Evolutionary conservation across 2,888 invertebrate species (phyloP), one percentile per base, ranked within the genome.

Genomic region (Iselma pallidipennis): DNA sequence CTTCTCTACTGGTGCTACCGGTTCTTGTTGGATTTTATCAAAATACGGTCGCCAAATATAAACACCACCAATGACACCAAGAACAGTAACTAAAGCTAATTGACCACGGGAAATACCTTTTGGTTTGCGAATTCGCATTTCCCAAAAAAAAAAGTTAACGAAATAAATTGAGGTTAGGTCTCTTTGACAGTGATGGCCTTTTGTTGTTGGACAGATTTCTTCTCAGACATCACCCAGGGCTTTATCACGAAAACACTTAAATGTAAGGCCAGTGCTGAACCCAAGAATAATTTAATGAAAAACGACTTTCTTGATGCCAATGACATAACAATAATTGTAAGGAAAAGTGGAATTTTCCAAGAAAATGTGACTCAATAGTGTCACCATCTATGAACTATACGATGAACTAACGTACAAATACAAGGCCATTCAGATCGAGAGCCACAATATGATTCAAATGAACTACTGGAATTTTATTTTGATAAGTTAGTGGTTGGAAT

Each of bases 21-120:
- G 16, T 37, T 54, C n/a, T 19, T 14, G 31, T 29, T 29, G 19
- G 10, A 42, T 3, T 19, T 23, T 14, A 14, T 29, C 7, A 9
- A 56, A 28, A 49, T 28, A 49, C 7, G 56, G 56, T 16, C 33
- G 29, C 56, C 56, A 56, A 31, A 56, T 56, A 16, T 56, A 56
- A 49, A 49, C 2, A 12, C 56, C 56, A n/a, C 56, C 56, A n/a
- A 49, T 19, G 1, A 56, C 21, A 23, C 56, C 56, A 19, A 56
- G 14, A 31, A 56, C n/a, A 4, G 33, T 29, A 26, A 48, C 21
- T 9, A 56, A 16, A 12, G 28, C 56, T 14, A 56, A 45, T 49
- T 56, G 28, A 9, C 21, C 19, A 21, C 25, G 33, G 2, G 56
- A 9, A 10, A 49, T 29, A 28, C 49, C 29, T 31, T 25, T 49